phyloP scores from a whole-genome alignment of 2,113 vertebrate species.

The Lota lota region DNA sequence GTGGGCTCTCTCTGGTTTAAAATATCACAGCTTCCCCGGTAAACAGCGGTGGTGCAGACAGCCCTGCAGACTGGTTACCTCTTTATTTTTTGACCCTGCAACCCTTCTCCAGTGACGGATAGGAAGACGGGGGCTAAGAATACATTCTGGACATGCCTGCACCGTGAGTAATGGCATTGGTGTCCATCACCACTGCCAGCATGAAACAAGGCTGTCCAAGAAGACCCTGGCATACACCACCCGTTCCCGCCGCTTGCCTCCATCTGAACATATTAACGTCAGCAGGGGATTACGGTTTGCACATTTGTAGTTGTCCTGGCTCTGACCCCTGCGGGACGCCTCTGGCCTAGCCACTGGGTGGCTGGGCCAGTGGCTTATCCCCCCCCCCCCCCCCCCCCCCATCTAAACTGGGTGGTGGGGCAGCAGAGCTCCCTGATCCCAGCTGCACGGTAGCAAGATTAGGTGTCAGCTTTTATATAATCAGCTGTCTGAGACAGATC shows the following conservation, averaged over 20 bases:
- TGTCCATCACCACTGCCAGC: constrained; percentile 61
- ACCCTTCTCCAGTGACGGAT: constrained; percentile 77
- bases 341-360: constrained; percentile 40
- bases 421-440: constrained; percentile 56
- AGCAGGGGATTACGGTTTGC: constrained; percentile 66
- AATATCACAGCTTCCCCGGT: constrained; percentile 66
- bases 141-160: constrained; percentile 79
- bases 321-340: constrained; percentile 41
- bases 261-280: constrained; percentile 75
- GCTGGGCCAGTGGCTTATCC: no score
- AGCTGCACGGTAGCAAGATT: constrained; percentile 55
- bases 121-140: constrained; percentile 77
- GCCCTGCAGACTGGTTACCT: constrained; percentile 73
- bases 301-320: constrained; percentile 67
- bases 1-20: constrained; percentile 61
- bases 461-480: constrained; percentile 53
- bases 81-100: constrained; percentile 86
- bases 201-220: constrained; percentile 71
- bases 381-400: constrained; percentile 26
- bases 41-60: constrained; percentile 73
- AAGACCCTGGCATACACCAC: constrained; percentile 50
- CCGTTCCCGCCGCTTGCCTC: constrained; percentile 40
- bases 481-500: constrained; percentile 54
- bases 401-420: constrained; percentile 49
- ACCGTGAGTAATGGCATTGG: constrained; percentile 80